Evolutionary conservation across 2,888 invertebrate genomes (phyloP).

Genomic region (Drosophila sordidula): DNA sequence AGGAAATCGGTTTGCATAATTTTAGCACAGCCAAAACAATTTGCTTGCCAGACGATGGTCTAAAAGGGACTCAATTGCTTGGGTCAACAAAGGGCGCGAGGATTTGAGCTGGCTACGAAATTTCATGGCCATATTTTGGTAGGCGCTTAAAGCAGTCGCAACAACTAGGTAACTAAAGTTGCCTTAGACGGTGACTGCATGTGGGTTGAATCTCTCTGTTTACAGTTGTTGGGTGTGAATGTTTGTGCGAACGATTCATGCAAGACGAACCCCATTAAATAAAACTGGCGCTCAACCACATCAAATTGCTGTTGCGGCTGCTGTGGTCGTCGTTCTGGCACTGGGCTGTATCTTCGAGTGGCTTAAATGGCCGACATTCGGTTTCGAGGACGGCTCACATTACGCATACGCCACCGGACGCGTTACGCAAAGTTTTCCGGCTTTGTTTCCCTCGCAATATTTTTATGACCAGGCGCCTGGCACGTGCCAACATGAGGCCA

Average conservation of each 20-base stretch:
- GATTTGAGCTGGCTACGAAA: slow-evolving; percentile 27
- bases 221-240: slow-evolving; percentile 49
- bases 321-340: slow-evolving; percentile 16
- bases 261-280: slow-evolving; percentile 56
- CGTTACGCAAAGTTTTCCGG: slow-evolving; percentile 38
- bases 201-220: slow-evolving; percentile 9
- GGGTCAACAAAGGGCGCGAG: slow-evolving; percentile 26
- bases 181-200: background rate
- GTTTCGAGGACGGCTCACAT: slow-evolving; percentile 32
- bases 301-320: slow-evolving; percentile 38
- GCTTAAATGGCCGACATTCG: slow-evolving; percentile 45
- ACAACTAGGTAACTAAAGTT: slow-evolving; percentile 29
- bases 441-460: slow-evolving; percentile 34
- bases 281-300: slow-evolving; percentile 51
- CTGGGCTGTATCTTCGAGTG: slow-evolving; percentile 41
- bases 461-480: slow-evolving; percentile 29
- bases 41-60: slow-evolving; percentile 24
- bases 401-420: slow-evolving; percentile 51
- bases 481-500: slow-evolving; percentile 30
- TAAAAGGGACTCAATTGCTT: slow-evolving; percentile 32
- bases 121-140: slow-evolving; percentile 35
- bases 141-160: slow-evolving; percentile 20
- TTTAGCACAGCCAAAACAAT: slow-evolving; percentile 28
- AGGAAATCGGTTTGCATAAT: slow-evolving; percentile 20
- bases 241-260: slow-evolving; percentile 40